Conservation (phyloP, 2,888 invertebrate species). For the Cephus spinipes region DNA sequence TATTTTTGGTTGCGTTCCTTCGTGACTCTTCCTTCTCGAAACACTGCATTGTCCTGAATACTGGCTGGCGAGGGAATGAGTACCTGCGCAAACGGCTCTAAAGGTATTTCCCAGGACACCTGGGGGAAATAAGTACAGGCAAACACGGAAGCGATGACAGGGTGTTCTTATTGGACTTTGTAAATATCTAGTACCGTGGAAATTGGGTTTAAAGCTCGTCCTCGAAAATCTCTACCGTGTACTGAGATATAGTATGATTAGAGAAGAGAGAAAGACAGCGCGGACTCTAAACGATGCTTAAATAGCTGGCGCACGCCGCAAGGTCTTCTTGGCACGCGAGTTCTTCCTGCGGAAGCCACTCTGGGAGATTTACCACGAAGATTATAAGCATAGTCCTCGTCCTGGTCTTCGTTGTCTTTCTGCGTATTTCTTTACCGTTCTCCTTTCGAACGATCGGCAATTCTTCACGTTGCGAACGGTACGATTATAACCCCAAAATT, state of each 20-base stretch:
- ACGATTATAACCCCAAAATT: not conserved
- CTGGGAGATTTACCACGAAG: constrained; percentile 33
- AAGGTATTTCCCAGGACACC: not conserved
- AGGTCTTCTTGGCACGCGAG: constrained; percentile 47
- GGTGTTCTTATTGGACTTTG: not conserved
- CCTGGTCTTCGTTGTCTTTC: not conserved
- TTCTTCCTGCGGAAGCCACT: constrained; percentile 30
- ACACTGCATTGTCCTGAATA: not conserved
- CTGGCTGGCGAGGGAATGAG: not conserved
- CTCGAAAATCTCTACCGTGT: not conserved
- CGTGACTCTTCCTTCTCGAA: not conserved
- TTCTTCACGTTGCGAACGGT: not conserved
- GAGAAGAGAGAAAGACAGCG: not conserved
- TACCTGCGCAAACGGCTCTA: not conserved
- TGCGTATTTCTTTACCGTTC: not conserved
- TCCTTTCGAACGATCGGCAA: not conserved
- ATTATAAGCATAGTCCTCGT: not conserved
- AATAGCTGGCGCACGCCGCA: constrained; percentile 38
- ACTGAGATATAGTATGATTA: not conserved
- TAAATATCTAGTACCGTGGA: not conserved
- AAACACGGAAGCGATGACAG: not conserved
- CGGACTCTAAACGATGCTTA: constrained; percentile 31
- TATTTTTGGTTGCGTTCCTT: not conserved
- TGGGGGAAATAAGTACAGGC: not conserved
- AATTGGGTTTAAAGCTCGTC: not conserved